These are phyloP conservation scores for Parnassius glacialis DNA, from an alignment of 2,888 invertebrate genomes.

Conservation along the genomic window DNA sequence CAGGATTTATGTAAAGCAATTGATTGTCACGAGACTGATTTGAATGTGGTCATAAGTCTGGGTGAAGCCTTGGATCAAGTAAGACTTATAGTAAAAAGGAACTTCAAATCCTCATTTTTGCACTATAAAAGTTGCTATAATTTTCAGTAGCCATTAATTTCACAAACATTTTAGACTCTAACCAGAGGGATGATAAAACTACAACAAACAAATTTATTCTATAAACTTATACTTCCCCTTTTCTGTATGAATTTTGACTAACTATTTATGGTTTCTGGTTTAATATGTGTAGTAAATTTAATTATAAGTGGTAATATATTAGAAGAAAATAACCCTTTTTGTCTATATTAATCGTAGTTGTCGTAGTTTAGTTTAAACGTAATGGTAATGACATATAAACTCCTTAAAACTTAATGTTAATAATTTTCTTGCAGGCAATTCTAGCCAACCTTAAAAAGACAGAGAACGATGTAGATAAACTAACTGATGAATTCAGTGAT, in stretches of 20 bases:
- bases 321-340: slow-evolving; percentile 26
- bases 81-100: slow-evolving; percentile 72
- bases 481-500: slow-evolving; percentile 92
- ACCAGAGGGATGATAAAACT: slow-evolving; percentile 13
- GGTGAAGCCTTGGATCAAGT: slow-evolving; percentile 92
- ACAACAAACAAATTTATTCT: slow-evolving; percentile 4
- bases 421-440: slow-evolving; percentile 81
- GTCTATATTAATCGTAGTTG: slow-evolving; percentile 68
- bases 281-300: slow-evolving; percentile 8
- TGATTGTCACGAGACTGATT: slow-evolving; percentile 85
- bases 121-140: slow-evolving; percentile 70
- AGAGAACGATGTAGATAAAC: slow-evolving; percentile 92
- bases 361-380: slow-evolving; percentile 67
- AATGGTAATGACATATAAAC: slow-evolving; percentile 22
- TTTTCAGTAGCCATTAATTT: slow-evolving; percentile 73
- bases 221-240: slow-evolving; percentile 22
- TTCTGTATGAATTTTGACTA: slow-evolving; percentile 31
- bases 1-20: slow-evolving; percentile 89
- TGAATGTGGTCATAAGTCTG: slow-evolving; percentile 87
- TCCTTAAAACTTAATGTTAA: background rate
- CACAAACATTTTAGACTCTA: slow-evolving; percentile 44
- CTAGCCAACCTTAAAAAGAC: slow-evolving; percentile 89
- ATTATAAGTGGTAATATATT: slow-evolving; percentile 12
- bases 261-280: slow-evolving; percentile 27
- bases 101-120: slow-evolving; percentile 32